These are phyloP conservation scores for Vombatus ursinus DNA, from an alignment of 2,113 vertebrate species.

Conservation along the genomic window DNA sequence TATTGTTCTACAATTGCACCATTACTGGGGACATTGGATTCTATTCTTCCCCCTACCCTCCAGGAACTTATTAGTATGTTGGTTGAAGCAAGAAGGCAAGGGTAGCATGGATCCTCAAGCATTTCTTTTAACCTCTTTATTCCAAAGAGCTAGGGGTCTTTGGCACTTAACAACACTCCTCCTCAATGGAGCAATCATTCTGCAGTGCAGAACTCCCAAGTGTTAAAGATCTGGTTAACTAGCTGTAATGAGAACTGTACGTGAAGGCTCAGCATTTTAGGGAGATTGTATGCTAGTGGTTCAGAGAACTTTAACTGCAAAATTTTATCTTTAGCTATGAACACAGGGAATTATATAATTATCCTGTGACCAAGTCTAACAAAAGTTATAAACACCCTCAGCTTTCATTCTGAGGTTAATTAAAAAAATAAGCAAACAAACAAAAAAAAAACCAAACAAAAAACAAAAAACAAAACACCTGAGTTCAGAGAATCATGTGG, in stretches of 20 bases:
- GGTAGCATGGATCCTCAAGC: background rate
- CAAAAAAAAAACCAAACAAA: background rate
- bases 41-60: background rate
- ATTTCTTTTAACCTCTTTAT: conserved; percentile 30
- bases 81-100: background rate
- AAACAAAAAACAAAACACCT: conserved; percentile 9
- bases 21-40: background rate
- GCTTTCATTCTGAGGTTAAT: background rate
- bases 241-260: conserved; percentile 30
- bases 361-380: background rate
- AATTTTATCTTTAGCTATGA: conserved; percentile 41
- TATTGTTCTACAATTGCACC: background rate
- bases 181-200: conserved; percentile 37
- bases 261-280: conserved; percentile 7
- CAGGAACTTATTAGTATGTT: background rate
- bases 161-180: background rate
- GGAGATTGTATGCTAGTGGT: conserved; percentile 31
- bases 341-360: conserved; percentile 5
- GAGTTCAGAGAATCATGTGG: too few relatives aligned
- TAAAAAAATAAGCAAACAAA: background rate
- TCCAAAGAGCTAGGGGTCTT: background rate
- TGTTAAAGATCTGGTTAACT: background rate
- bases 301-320: conserved; percentile 7
- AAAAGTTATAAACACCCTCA: conserved; percentile 10
- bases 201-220: background rate